Conservation (phyloP, 2,113 vertebrate genomes). For the Grallaria varia region DNA sequence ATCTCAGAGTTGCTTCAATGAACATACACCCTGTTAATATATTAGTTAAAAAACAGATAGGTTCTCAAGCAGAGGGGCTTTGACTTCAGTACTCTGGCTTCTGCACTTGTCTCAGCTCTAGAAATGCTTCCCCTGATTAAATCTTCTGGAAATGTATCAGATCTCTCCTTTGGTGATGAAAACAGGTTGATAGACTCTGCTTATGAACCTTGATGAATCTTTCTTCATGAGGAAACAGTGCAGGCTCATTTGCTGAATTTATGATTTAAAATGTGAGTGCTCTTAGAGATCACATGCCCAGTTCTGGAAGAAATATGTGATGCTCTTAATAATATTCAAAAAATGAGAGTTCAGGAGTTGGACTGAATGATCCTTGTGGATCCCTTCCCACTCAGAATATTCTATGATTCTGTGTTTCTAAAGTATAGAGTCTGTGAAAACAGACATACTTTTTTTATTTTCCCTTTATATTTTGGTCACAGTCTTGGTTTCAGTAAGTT, state of each 20-base stretch:
- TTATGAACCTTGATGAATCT: background rate
- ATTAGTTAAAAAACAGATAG: background rate
- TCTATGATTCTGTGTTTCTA: background rate
- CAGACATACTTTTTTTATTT: background rate
- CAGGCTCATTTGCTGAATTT: background rate
- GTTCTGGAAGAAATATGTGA: background rate
- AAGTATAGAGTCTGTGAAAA: background rate
- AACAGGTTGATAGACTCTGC: background rate
- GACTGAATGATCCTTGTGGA: background rate
- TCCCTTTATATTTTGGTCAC: background rate
- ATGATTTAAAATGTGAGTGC: background rate
- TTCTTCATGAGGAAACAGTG: background rate
- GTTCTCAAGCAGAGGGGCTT: background rate
- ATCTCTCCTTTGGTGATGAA: background rate
- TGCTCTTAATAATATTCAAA: background rate
- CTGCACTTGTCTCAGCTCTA: background rate
- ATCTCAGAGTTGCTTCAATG: background rate
- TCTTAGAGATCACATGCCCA: background rate
- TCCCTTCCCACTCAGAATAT: background rate
- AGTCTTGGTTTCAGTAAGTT: background rate
- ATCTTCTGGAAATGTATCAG: background rate
- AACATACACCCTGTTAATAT: background rate
- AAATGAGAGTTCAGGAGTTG: background rate
- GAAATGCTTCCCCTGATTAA: background rate
- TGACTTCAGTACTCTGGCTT: background rate